Evolutionary conservation across 2,113 vertebrate genomes (phyloP), one percentile per base, ranked within the genome.

Genomic region (Scomber colias): DNA sequence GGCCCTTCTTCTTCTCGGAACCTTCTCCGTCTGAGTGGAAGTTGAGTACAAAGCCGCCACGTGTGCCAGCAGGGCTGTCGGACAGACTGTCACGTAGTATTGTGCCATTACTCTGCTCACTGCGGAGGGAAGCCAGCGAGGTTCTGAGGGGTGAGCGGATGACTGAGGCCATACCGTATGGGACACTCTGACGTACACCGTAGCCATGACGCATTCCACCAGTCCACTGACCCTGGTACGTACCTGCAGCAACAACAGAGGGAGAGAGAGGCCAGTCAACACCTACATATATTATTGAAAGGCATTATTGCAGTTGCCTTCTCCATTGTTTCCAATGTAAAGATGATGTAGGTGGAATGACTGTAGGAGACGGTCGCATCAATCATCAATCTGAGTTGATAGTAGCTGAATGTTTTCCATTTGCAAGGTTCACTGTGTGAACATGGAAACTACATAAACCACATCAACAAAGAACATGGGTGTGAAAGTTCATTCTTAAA

Each of bases 151-250:
- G 98, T 0, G 97, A 99, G 50, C 96, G 97, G 90, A 99, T 98
- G 87, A 99, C 97, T 0, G 97, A 96, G 48, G 98, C 98, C 97
- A 99, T 97, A 71, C 97, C 97, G 0, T 99, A 98, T 21, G 97
- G 97, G 17, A 98, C 97, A 40, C 97, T 99, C 90, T 99, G 97
- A 75, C 98, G 96, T 10, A 98, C 97, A 0, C 98, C 97, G 0
- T 98, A 99, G n/a, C 98, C 97, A 0, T 99, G 98, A 6, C 98
- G 96, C 97, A 99, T 98, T 75, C 98, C 98, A 45, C 98, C 97
- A 63, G 96, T 97, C 98, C 98, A 99, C 70, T 99, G 98, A 71
- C 98, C 98, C 93, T 99, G 98, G 94, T 96, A 99, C 0, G 98
- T 99, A 92, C 98, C 98, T 99, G 82, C 1, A 40, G 53, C 24